Percentiles rank a stretch among this genome's conserved stretches.
These are phyloP conservation scores for Coturnix japonica DNA, from an alignment of 2,113 vertebrate species.

Conservation along the genomic window DNA sequence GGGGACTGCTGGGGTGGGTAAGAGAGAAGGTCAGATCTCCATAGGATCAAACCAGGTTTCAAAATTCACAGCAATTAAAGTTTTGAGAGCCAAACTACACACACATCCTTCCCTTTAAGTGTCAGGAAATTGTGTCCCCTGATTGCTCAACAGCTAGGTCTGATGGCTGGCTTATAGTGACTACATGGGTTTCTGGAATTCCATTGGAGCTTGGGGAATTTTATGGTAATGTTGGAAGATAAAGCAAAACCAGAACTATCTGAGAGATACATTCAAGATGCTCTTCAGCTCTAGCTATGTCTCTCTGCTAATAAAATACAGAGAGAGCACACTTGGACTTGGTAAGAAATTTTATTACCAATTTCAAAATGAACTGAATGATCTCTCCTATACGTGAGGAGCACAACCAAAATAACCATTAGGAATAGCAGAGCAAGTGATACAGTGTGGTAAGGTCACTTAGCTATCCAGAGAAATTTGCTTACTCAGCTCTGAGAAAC, in stretches of 20 bases:
- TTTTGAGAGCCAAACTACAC: conserved; percentile 31
- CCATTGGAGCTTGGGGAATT: background rate
- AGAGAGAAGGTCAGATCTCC: conserved; percentile 26
- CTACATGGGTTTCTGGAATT: conserved; percentile 39
- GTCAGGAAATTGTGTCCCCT: conserved; percentile 43
- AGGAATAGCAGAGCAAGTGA: background rate
- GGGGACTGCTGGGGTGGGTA: background rate
- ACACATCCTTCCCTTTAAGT: conserved; percentile 19
- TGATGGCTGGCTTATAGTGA: conserved; percentile 45
- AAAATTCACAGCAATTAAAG: conserved; percentile 44
- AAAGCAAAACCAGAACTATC: conserved; percentile 11
- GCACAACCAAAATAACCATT: background rate
- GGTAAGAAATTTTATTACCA: background rate
- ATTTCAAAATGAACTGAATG: conserved; percentile 3
- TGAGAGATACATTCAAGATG: conserved; percentile 11
- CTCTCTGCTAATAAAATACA: background rate
- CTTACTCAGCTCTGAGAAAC: conserved; percentile 46
- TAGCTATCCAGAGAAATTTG: conserved; percentile 45
- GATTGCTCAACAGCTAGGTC: conserved; percentile 37
- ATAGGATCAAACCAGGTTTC: conserved; percentile 47
- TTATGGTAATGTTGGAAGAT: background rate
- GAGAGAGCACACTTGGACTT: background rate
- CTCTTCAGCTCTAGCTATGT: background rate
- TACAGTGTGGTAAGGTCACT: conserved; percentile 27
- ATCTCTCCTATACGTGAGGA: background rate